Conservation (phyloP, 2,797 vertebrate genomes). For the Urosaurus nigricauda region DNA sequence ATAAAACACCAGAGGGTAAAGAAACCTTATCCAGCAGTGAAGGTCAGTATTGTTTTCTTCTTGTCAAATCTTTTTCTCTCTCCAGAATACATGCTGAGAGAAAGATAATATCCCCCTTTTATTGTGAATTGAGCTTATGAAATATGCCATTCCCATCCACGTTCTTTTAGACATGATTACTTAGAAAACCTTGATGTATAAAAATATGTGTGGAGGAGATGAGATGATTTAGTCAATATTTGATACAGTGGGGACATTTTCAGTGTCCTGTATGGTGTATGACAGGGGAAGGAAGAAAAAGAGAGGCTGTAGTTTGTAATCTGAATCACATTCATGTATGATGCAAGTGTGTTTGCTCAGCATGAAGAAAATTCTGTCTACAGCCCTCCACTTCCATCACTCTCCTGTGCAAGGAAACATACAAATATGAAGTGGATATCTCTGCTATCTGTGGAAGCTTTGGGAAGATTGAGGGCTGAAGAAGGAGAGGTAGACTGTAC, state of each 20-base stretch:
- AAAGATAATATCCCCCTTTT: constrained; percentile 3
- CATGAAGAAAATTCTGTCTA: too few relatives aligned
- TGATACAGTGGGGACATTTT: neutral
- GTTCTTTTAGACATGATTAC: neutral
- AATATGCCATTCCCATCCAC: neutral
- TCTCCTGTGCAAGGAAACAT: too few relatives aligned
- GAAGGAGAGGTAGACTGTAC: too few relatives aligned
- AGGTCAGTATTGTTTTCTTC: constrained; percentile 57
- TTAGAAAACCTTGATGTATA: neutral
- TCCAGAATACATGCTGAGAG: constrained; percentile 6
- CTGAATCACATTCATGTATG: too few relatives aligned
- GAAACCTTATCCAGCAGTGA: constrained; percentile 59
- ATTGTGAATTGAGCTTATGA: neutral
- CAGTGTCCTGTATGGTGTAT: neutral
- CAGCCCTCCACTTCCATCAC: too few relatives aligned
- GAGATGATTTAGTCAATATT: neutral
- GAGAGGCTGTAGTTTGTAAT: too few relatives aligned
- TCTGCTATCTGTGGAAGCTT: too few relatives aligned
- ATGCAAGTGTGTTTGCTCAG: too few relatives aligned
- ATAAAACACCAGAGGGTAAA: constrained; percentile 70
- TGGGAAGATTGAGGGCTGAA: too few relatives aligned
- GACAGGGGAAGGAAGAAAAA: neutral
- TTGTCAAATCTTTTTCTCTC: constrained; percentile 39
- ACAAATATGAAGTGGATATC: too few relatives aligned
- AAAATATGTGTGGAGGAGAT: neutral